Evolutionary conservation across 2,888 invertebrate genomes (phyloP).

Genomic region (Galerucella calmariensis): DNA sequence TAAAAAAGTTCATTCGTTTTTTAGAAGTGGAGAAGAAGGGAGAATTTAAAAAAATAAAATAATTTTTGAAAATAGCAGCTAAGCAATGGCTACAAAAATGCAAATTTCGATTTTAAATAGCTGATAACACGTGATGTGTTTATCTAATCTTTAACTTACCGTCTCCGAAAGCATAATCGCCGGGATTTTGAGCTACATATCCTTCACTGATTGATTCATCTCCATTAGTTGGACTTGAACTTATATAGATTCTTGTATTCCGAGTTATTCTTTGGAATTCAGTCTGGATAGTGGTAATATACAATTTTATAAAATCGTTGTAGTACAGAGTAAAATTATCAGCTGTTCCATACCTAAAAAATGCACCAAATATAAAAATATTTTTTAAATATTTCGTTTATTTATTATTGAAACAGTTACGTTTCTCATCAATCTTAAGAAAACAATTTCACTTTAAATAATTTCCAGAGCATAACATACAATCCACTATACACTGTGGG

Average conservation of each 20-base stretch:
- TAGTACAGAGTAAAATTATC: constrained; percentile 59
- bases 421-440: no score
- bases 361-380: background rate
- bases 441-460: no score
- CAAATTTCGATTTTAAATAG: background rate
- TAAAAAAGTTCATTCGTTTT: no score
- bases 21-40: no score
- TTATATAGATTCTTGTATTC: constrained; percentile 74
- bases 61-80: no score
- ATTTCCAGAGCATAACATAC: no score
- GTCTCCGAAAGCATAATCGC: constrained; percentile 85
- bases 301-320: constrained; percentile 84
- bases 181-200: constrained; percentile 82
- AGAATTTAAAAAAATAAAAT: no score
- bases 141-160: constrained; percentile 65
- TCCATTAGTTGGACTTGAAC: constrained; percentile 95
- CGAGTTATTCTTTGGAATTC: constrained; percentile 73
- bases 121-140: background rate
- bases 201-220: constrained; percentile 77
- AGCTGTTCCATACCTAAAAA: constrained; percentile 65
- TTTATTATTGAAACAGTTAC: no score
- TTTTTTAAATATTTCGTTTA: background rate
- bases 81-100: background rate
- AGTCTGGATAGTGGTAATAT: constrained; percentile 79
- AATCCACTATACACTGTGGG: no score